Conservation (phyloP, 1,140 invertebrate species). For the Lanistes nyassanus region DNA sequence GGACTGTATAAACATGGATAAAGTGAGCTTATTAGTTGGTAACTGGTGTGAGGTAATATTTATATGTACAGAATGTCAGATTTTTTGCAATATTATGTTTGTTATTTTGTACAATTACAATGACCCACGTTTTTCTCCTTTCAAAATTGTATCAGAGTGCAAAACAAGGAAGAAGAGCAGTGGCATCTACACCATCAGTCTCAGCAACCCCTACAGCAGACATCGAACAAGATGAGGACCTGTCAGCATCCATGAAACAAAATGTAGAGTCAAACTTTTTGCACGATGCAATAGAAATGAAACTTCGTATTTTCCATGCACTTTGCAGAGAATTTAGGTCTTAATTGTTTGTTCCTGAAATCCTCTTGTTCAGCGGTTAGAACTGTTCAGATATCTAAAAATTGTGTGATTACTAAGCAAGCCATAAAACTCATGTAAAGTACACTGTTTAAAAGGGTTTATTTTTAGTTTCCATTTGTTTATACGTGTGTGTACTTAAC, state of each 20-base stretch:
- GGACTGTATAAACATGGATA: too few species aligned
- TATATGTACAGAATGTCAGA: too few species aligned
- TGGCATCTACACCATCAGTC: constrained; percentile 22
- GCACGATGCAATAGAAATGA: neutral
- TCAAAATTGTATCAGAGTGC: constrained; percentile 34
- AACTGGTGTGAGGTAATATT: too few species aligned
- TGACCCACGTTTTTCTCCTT: too few species aligned
- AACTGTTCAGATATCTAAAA: neutral
- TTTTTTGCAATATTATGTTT: too few species aligned
- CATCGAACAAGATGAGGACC: constrained; percentile 26
- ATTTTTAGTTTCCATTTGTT: neutral
- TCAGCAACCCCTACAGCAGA: constrained; percentile 32
- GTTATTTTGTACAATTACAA: too few species aligned
- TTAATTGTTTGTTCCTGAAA: too few species aligned
- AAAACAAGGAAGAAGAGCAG: constrained; percentile 46
- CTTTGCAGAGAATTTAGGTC: neutral
- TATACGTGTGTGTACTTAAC: neutral
- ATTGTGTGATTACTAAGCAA: neutral
- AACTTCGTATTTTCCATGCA: neutral
- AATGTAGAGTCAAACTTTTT: constrained; percentile 23
- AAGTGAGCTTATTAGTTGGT: too few species aligned
- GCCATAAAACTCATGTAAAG: neutral
- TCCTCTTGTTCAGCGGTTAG: neutral
- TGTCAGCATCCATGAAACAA: constrained; percentile 21
- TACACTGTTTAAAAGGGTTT: neutral